Percentiles rank a stretch among this genome's conserved stretches.
Conservation (phyloP, 2,797 vertebrate genomes). For the Coreius guichenoti region DNA sequence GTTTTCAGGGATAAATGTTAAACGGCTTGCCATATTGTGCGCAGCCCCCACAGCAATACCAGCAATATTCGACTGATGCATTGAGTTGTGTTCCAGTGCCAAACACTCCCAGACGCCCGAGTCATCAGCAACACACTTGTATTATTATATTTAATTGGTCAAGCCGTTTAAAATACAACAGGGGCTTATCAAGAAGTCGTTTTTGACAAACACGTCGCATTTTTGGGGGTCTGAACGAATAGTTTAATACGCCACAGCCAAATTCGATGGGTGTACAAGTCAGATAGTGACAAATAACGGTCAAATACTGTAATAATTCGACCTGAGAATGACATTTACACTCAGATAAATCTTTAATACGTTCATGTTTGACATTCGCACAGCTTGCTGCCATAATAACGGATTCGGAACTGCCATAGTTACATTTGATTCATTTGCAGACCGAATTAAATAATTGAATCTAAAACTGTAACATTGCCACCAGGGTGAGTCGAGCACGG, state of each 20-base stretch:
- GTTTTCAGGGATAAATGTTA: slow-evolving; percentile 16
- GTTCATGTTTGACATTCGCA: not conserved
- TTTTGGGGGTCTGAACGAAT: not conserved
- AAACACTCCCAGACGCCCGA: slow-evolving; percentile 39
- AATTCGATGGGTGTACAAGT: slow-evolving; percentile 18
- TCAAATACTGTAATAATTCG: not conserved
- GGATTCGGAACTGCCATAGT: slow-evolving; percentile 16
- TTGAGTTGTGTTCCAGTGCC: slow-evolving; percentile 49
- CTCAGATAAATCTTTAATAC: not conserved
- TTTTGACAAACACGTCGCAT: not conserved
- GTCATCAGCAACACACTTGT: slow-evolving; percentile 25
- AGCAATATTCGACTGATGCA: slow-evolving; percentile 47
- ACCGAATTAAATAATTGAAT: not conserved
- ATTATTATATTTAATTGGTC: slow-evolving; percentile 2
- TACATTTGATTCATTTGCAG: not conserved
- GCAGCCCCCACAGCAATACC: slow-evolving; percentile 49
- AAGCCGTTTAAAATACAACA: slow-evolving; percentile 3
- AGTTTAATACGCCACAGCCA: slow-evolving; percentile 38
- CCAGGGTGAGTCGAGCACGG: not conserved
- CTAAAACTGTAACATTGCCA: not conserved
- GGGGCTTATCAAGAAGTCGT: not conserved
- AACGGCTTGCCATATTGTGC: slow-evolving; percentile 16
- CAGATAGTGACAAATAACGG: slow-evolving; percentile 15
- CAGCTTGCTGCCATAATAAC: slow-evolving; percentile 1
- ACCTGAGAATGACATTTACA: not conserved